phyloP scores from a whole-genome alignment of 2,113 vertebrate genomes.

The Brachionichthys hirsutus region DNA sequence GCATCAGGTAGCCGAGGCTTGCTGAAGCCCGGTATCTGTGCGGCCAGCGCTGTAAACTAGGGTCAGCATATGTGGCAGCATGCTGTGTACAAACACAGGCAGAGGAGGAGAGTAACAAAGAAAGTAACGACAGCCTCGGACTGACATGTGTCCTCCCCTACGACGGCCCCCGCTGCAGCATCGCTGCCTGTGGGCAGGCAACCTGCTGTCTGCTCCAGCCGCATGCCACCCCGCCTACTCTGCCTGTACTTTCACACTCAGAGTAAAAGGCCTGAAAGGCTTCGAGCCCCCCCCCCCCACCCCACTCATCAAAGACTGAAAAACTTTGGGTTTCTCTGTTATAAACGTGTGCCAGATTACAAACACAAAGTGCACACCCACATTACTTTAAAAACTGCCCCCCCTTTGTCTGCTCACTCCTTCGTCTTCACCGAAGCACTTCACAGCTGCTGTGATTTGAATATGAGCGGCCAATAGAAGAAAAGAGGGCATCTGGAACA shows the following conservation, averaged over 20 bases:
- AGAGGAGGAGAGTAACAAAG: constrained; percentile 57
- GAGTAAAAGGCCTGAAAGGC: constrained; percentile 30
- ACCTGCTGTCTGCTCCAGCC: constrained; percentile 65
- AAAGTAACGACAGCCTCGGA: constrained; percentile 49
- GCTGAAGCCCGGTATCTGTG: constrained; percentile 3
- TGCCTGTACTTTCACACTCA: constrained; percentile 23
- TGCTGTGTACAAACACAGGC: constrained; percentile 57
- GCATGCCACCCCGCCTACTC: constrained; percentile 43
- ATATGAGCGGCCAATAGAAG: constrained; percentile 66
- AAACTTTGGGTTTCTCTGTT: constrained; percentile 52
- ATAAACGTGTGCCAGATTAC: constrained; percentile 72
- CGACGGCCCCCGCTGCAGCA: constrained; percentile 47
- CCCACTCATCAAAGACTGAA: constrained; percentile 46
- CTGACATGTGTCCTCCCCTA: constrained; percentile 54
- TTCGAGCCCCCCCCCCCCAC: constrained; percentile 30
- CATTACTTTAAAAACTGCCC: constrained; percentile 57
- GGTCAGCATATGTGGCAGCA: constrained; percentile 60
- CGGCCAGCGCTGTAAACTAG: constrained; percentile 19
- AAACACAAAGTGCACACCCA: constrained; percentile 47
- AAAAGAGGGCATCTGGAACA: constrained; percentile 77
- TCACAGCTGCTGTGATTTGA: constrained; percentile 74
- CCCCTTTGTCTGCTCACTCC: constrained; percentile 46
- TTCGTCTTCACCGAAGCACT: constrained; percentile 57
- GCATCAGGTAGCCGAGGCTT: background rate
- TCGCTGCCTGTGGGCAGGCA: constrained; percentile 51